Percentiles rank a stretch among this genome's conserved stretches.
Evolutionary conservation across 1,140 invertebrate genomes (phyloP).

Genomic region (Drosophila murphyi): DNA sequence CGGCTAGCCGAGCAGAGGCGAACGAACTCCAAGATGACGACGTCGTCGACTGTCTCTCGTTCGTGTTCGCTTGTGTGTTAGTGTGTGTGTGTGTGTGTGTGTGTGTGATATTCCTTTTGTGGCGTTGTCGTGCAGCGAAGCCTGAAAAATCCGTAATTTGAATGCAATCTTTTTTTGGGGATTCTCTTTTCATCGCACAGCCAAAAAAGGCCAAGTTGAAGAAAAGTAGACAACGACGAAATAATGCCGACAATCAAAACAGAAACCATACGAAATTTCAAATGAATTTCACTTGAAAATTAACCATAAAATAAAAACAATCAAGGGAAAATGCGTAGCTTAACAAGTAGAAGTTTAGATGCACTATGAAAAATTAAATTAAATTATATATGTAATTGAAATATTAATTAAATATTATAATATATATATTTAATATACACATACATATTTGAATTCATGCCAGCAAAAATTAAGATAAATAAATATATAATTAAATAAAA

Average conservation of each 20-base stretch:
- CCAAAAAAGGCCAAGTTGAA: constrained; percentile 40
- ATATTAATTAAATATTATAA: background rate
- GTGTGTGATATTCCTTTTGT: constrained; percentile 51
- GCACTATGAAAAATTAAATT: background rate
- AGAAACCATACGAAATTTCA: constrained; percentile 71
- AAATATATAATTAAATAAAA: too few species aligned
- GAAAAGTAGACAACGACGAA: constrained; percentile 29
- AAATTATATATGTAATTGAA: constrained; percentile 1
- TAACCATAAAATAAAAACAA: constrained; percentile 61
- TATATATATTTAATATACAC: too few species aligned
- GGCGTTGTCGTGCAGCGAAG: constrained; percentile 60
- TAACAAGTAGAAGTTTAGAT: constrained; percentile 9
- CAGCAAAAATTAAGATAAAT: too few species aligned
- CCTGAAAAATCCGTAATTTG: constrained; percentile 78
- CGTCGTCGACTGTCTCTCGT: constrained; percentile 8
- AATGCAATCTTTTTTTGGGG: constrained; percentile 73
- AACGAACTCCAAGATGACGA: constrained; percentile 56
- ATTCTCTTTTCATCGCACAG: constrained; percentile 52
- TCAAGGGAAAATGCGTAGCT: background rate
- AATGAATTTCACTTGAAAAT: constrained; percentile 47
- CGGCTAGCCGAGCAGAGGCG: constrained; percentile 35
- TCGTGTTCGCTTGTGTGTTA: background rate
- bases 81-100: constrained; percentile 27
- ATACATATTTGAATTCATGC: too few species aligned
- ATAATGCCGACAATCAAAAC: constrained; percentile 72